phyloP scores from a whole-genome alignment of 92 coral and sea anemone species.

The Ricordea florida region DNA sequence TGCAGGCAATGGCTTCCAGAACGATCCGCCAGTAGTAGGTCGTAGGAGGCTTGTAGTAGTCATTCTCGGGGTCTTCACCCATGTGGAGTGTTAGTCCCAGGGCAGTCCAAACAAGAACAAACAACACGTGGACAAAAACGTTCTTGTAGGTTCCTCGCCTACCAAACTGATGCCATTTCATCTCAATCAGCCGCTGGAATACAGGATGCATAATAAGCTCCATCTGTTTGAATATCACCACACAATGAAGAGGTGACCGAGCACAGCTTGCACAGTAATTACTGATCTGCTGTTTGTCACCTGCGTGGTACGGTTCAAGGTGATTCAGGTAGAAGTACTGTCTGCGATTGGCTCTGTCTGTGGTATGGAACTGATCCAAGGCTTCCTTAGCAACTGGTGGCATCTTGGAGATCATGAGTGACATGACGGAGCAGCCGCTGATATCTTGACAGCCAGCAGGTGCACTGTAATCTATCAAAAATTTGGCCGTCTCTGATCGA shows the following conservation, averaged over 20 bases:
- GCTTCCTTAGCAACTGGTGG: slow-evolving; percentile 99
- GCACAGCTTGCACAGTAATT: slow-evolving; percentile 35
- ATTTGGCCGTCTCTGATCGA: slow-evolving; percentile 98
- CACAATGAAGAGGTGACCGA: slow-evolving; percentile 84
- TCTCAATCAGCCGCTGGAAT: slow-evolving; percentile 88
- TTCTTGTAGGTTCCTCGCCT: slow-evolving; percentile 78
- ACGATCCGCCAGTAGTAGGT: slow-evolving; percentile 96
- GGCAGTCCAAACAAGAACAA: slow-evolving; percentile 83
- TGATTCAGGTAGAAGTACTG: slow-evolving; percentile 94
- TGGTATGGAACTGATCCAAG: slow-evolving; percentile 95
- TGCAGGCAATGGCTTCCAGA: slow-evolving; percentile 78
- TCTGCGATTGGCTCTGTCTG: slow-evolving; percentile 90
- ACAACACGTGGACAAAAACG: slow-evolving; percentile 74
- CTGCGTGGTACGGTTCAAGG: slow-evolving; percentile 68
- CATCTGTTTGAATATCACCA: slow-evolving; percentile 87
- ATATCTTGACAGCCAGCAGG: slow-evolving; percentile 89
- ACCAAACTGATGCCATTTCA: slow-evolving; percentile 93
- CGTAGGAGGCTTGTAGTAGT: slow-evolving; percentile 78
- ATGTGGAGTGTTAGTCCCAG: slow-evolving; percentile 87
- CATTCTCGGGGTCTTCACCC: slow-evolving; percentile 31
- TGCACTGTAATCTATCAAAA: slow-evolving; percentile 69
- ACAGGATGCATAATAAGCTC: slow-evolving; percentile 99
- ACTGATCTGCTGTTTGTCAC: slow-evolving; percentile 36
- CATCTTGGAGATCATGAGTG: slow-evolving; percentile 97
- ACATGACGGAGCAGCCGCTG: slow-evolving; percentile 79